Base-by-base conservation (phyloP, 1,140 invertebrate species). In the Lanistes nyassanus region DNA sequence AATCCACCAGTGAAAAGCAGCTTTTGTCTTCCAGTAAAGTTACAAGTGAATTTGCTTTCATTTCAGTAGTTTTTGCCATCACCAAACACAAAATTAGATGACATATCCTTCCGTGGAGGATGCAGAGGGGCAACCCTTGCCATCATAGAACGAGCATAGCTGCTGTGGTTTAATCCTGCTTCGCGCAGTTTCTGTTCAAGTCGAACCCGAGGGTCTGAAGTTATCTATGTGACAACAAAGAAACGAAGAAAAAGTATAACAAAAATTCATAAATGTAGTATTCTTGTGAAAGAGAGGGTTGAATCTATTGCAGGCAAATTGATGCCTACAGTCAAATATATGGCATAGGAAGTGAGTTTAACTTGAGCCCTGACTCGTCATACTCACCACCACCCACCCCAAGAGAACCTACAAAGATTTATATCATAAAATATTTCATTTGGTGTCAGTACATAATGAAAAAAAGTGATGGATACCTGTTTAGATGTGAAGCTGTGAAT, bases 161-260 rank as follows among this genome's bases (percentile, higher is more conserved):
- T 80, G 29, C 83, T 82, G 21, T 80, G 82, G 51, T 84, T 83
- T 0, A 89, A 76, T 16, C 87, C 88, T 11, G 87, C 86, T 31
- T 88, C 86, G 9, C 88, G 77, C 37, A 89, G 76, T 36, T 77
- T 81, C 23, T 80, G 65, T 68, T 89, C 88, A 62, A 89, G 75
- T 56, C 79, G 78, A 31, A 89, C 74, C 42, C 88, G 70, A 29
- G 86, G 87, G 73, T 89, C 88, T 29, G 83, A 81, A 13, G 84
- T 86, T 13, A 89, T 83, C 87, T 89, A 76, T 26, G 79, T 75
- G 21, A 65, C 19, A 62, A 37, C 31, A 26, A 68, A 36, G n/a
- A 58, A 53, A 65, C 6, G 39, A n/a, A 64, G 19, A 51, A 56
- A 70, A 70, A 60, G n/a, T 11, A 56, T 29, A 67, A 31, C n/a